Evolutionary conservation across 1,140 invertebrate genomes (phyloP).

Genomic region (Lerema accius): DNA sequence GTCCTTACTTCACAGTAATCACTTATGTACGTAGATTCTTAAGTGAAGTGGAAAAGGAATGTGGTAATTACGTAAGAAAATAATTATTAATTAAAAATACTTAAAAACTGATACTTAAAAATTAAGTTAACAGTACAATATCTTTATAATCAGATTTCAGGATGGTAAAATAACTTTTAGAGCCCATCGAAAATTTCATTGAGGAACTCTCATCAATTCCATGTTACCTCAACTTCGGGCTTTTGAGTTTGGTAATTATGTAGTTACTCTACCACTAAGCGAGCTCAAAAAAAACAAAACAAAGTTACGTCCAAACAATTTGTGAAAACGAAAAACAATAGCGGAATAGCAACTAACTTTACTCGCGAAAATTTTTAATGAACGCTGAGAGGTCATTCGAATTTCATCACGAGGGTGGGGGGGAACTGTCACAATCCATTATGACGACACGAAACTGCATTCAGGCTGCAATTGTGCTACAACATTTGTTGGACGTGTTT

Average conservation of each 20-base stretch:
- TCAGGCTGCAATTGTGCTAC: slow-evolving; percentile 27
- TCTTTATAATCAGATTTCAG: too few relatives aligned
- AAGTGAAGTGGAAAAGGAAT: too few relatives aligned
- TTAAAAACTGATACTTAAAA: too few relatives aligned
- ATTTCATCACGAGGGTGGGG: slow-evolving; percentile 43
- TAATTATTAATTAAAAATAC: too few relatives aligned
- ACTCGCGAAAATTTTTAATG: slow-evolving; percentile 35
- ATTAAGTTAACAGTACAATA: too few relatives aligned
- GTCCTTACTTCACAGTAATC: too few relatives aligned
- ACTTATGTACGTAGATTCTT: too few relatives aligned
- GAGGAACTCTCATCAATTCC: not conserved
- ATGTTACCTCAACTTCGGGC: not conserved
- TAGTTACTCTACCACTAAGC: not conserved
- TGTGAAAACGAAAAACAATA: slow-evolving; percentile 23
- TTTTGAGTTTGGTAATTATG: slow-evolving; percentile 5
- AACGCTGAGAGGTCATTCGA: slow-evolving; percentile 37
- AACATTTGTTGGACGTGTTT: not conserved
- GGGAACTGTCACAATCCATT: slow-evolving; percentile 67
- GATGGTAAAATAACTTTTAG: too few relatives aligned
- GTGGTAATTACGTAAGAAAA: too few relatives aligned
- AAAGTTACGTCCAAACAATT: slow-evolving; percentile 19
- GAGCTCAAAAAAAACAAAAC: not conserved
- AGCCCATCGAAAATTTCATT: too few relatives aligned
- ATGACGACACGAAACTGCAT: slow-evolving; percentile 58
- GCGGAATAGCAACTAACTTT: slow-evolving; percentile 17